A percentile compares a stretch with the other conserved stretches of the same genome.
These are phyloP conservation scores for Deroptyus accipitrinus DNA, from an alignment of 2,113 vertebrate species.

Conservation along the genomic window DNA sequence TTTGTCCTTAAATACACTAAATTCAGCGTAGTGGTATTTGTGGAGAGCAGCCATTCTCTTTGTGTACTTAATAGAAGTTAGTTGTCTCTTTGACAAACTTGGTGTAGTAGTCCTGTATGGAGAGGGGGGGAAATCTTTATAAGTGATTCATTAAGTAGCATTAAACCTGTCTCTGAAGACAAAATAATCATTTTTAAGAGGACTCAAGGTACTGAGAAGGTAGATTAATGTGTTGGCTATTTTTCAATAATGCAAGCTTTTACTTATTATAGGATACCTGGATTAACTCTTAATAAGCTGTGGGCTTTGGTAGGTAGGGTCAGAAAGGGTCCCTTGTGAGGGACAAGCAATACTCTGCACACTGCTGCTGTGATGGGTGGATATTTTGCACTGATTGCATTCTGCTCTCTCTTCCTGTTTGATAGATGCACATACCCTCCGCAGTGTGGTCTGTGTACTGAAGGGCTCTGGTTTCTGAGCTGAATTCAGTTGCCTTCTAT, in stretches of 20 bases:
- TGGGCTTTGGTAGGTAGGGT: neutral
- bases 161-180: constrained; percentile 64
- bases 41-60: constrained; percentile 21
- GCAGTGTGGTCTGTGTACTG: accelerated
- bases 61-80: constrained; percentile 49
- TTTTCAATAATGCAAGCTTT: constrained; percentile 54
- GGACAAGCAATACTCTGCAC: neutral
- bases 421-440: accelerated
- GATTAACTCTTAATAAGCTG: neutral
- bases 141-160: constrained; percentile 62
- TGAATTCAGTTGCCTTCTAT: neutral
- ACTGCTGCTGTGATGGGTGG: neutral
- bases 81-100: constrained; percentile 33
- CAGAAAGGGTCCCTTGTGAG: accelerated
- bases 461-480: neutral
- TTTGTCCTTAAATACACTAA: neutral
- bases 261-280: constrained; percentile 10
- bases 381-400: neutral
- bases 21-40: constrained; percentile 18
- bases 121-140: neutral
- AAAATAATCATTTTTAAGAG: constrained; percentile 66
- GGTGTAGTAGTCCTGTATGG: neutral
- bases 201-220: constrained; percentile 22
- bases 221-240: constrained; percentile 57
- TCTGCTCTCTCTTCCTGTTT: neutral